phyloP scores from a whole-genome alignment of 2,113 vertebrate species.

The Rhipidura dahli region DNA sequence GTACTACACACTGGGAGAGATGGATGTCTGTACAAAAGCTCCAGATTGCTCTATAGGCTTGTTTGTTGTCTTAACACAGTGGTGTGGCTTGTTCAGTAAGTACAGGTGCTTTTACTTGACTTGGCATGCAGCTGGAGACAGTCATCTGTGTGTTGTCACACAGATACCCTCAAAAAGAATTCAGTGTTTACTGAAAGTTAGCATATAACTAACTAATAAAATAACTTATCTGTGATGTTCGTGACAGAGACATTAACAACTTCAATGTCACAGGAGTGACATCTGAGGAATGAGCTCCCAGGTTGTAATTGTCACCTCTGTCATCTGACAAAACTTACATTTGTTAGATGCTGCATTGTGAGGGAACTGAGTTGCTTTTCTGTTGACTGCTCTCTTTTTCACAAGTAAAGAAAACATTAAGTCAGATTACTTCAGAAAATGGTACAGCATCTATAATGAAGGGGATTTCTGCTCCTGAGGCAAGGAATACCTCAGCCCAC shows the following conservation, averaged over 20 bases:
- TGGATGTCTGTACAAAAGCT: neutral
- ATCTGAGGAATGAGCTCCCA: neutral
- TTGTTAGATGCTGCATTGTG: neutral
- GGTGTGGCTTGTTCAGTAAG: neutral
- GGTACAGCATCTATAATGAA: neutral
- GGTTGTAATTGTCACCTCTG: neutral
- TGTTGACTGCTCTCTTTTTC: neutral
- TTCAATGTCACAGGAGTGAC: neutral
- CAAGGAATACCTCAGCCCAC: neutral
- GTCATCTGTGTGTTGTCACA: neutral
- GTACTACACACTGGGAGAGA: neutral
- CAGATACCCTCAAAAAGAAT: neutral
- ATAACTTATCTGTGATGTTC: neutral
- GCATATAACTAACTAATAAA: neutral
- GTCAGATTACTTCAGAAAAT: neutral
- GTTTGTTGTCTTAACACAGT: neutral
- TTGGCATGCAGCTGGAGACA: neutral
- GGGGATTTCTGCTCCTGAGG: neutral
- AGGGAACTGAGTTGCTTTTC: neutral
- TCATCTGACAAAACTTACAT: neutral
- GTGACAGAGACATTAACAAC: rapidly evolving
- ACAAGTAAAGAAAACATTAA: neutral
- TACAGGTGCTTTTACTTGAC: neutral
- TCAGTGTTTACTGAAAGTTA: neutral
- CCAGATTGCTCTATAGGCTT: neutral